phyloP scores from a whole-genome alignment of 35 echinoderm and acorn worm genomes.

The Apostichopus parvimensis region DNA sequence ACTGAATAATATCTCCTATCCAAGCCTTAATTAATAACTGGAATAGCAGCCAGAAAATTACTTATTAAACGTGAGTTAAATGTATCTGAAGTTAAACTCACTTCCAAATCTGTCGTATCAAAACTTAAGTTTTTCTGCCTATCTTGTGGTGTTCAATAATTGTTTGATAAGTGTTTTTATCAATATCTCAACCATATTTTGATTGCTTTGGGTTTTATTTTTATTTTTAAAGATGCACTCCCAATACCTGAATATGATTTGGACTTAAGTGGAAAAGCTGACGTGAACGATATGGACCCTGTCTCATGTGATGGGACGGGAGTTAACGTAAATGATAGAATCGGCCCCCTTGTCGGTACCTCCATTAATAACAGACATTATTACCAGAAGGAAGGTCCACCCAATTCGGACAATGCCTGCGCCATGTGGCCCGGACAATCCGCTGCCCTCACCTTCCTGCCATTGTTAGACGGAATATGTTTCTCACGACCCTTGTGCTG shows the following conservation, averaged over 20 bases:
- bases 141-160: not conserved
- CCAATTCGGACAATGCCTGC: constrained; percentile 11
- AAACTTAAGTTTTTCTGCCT: too few species aligned
- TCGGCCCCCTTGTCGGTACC: not conserved
- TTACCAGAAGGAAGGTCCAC: constrained; percentile 22
- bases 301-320: constrained; percentile 1
- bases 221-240: not conserved
- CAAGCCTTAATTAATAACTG: too few species aligned
- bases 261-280: constrained; percentile 17
- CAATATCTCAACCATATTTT: not conserved
- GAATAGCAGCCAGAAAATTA: too few species aligned
- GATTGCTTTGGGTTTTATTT: too few species aligned
- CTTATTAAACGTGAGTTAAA: too few species aligned
- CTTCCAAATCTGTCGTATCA: too few species aligned
- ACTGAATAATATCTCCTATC: too few species aligned
- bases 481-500: constrained; percentile 21
- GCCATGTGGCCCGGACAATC: constrained; percentile 6
- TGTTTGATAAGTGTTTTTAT: not conserved
- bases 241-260: constrained; percentile 20
- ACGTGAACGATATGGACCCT: constrained; percentile 23
- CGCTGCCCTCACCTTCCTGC: not conserved
- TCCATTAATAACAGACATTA: not conserved
- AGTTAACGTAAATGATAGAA: not conserved
- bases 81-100: too few species aligned
- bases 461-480: not conserved